Evolutionary conservation across 2,797 vertebrate genomes (phyloP).

Genomic region (Falco naumanni): DNA sequence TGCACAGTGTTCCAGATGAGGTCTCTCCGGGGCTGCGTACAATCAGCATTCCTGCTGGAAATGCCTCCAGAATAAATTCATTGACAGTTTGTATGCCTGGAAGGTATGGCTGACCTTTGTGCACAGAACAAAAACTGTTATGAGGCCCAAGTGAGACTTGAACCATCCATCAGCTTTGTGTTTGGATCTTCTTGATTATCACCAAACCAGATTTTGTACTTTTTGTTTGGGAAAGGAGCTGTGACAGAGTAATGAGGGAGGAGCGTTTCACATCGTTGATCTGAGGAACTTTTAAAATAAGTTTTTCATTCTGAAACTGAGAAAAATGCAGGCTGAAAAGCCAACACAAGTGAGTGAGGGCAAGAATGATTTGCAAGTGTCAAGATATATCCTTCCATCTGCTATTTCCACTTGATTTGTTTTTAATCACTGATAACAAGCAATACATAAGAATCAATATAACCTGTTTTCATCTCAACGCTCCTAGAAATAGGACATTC

Average conservation of each 20-base stretch:
- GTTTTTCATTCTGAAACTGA: neutral
- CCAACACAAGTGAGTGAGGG: neutral
- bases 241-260: neutral
- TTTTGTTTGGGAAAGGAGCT: neutral
- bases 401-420: neutral
- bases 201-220: neutral
- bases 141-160: neutral
- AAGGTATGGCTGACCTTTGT: neutral
- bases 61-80: slow-evolving; percentile 6
- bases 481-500: neutral
- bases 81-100: neutral
- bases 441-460: neutral
- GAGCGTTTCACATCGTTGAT: neutral
- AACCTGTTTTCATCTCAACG: accelerated
- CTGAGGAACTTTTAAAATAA: neutral
- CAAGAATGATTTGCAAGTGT: neutral
- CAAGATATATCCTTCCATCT: neutral
- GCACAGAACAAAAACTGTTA: neutral
- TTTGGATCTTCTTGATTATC: neutral
- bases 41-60: neutral
- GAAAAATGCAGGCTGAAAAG: neutral
- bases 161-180: neutral
- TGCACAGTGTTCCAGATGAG: neutral
- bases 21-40: neutral
- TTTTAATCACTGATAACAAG: neutral